These are phyloP conservation scores for Sitta carolinensis DNA, from an alignment of 2,797 vertebrate genomes.

Conservation along the genomic window DNA sequence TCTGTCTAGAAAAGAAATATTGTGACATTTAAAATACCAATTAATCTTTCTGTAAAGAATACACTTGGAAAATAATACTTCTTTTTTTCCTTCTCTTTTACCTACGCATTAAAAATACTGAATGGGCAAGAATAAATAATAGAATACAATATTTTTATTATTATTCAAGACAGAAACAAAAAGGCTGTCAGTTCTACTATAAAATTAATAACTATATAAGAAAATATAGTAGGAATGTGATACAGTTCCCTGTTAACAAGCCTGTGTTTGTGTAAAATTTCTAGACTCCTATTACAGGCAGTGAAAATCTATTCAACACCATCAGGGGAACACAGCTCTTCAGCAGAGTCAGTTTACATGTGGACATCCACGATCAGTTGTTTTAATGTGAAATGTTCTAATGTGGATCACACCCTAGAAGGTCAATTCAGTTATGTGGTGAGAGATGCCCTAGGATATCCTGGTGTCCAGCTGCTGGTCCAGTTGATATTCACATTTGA, in stretches of 20 bases:
- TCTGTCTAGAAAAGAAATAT: slow-evolving; percentile 84
- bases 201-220: not conserved
- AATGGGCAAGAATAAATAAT: not conserved
- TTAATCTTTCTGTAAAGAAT: not conserved
- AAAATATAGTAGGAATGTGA: not conserved
- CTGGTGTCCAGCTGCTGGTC: not conserved
- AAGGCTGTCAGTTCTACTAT: not conserved
- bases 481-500: not conserved
- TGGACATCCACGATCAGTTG: not conserved
- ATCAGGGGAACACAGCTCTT: not conserved
- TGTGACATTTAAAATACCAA: slow-evolving; percentile 8
- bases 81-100: not conserved
- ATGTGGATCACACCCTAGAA: not conserved
- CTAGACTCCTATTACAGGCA: not conserved
- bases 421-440: not conserved
- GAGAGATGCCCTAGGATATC: not conserved
- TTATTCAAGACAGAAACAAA: not conserved
- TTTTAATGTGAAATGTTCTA: not conserved
- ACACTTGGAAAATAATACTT: not conserved
- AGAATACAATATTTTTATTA: not conserved
- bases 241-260: not conserved
- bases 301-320: not conserved
- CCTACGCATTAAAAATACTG: not conserved
- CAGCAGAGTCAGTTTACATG: not conserved
- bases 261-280: not conserved